phyloP scores from a whole-genome alignment of 2,888 invertebrate genomes.

The Scaptomyza polygonia region DNA sequence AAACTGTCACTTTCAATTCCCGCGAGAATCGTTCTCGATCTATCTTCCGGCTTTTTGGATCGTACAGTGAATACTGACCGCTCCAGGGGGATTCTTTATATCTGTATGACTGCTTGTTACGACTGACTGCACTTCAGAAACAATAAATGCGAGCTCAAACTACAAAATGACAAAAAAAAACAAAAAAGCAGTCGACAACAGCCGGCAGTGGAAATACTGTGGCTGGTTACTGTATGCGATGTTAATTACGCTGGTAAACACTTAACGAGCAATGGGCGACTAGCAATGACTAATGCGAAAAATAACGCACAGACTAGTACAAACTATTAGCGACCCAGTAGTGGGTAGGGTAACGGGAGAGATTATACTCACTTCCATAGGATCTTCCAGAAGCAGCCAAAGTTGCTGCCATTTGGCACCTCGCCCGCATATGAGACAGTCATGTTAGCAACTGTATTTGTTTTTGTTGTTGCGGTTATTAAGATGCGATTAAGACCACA shows the following conservation, averaged over 20 bases:
- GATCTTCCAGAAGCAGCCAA: conserved; percentile 96
- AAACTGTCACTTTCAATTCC: conserved; percentile 12
- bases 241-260: conserved; percentile 67
- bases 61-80: conserved; percentile 9
- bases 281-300: conserved; percentile 37
- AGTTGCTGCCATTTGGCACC: conserved; percentile 96
- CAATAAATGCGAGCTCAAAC: conserved; percentile 58
- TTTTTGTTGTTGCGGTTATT: conserved; percentile 12
- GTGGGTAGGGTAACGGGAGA: conserved; percentile 5
- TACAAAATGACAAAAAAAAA: conserved; percentile 24
- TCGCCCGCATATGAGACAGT: conserved; percentile 95
- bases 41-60: conserved; percentile 5
- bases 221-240: conserved; percentile 41
- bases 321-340: conserved; percentile 5
- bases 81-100: not conserved
- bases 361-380: conserved; percentile 90
- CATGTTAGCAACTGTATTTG: conserved; percentile 85
- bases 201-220: conserved; percentile 39
- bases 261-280: conserved; percentile 11
- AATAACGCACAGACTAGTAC: conserved; percentile 19
- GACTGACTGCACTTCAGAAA: conserved; percentile 69
- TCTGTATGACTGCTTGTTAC: conserved; percentile 51
- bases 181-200: conserved; percentile 35
- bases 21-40: conserved; percentile 3
- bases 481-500: conserved; percentile 17